Evolutionary conservation across 1,140 invertebrate genomes (phyloP), one percentile per base, ranked within the genome.

Genomic region (Procambarus clarkii): DNA sequence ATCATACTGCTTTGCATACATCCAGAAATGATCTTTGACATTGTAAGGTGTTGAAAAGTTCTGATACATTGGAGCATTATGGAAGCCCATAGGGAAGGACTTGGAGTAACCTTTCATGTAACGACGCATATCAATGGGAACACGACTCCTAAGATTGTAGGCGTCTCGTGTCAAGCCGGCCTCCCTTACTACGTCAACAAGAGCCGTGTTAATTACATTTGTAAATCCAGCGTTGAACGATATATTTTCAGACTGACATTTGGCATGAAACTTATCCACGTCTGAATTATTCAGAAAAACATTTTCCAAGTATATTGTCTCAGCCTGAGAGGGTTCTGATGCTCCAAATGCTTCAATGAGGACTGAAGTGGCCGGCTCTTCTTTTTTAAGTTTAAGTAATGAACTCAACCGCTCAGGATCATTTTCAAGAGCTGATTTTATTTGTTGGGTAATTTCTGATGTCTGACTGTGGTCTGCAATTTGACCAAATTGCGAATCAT

Each of bases 181-280:
- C 76, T 88, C 86, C 60, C 54, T 44, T 76, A 80, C 86, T 11
- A 88, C 54, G 9, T 80, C 86, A 4, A 80, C 77, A 34, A 88
- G 34, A 21, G 86, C 86, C 4, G 74, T 79, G 86, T 88, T 79
- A 2, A 88, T 45, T 34, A 64, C 44, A 8, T 15, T 24, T 0
- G 15, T n/a, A 8, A 88, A 64, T 18, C 77, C 86, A 2, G 76
- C 64, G 44, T 88, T 88, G 3, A 88, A 21, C 3, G 86, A 80
- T 1, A 88, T 15, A 1, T 50, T 50, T 64, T 24, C 50, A 64
- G 8, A 3, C 5, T 9, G 18, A 69, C 86, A 88, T 15, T 50
- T 64, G 0, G 46, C 45, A n/a, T n/a, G 5, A 45, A 88, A 88
- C n/a, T 46, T 46, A 9, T 44, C 11, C 54, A 88, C 34, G 11